Evolutionary conservation across 2,797 vertebrate species (phyloP).

Genomic region (Malacoctenus gilli): DNA sequence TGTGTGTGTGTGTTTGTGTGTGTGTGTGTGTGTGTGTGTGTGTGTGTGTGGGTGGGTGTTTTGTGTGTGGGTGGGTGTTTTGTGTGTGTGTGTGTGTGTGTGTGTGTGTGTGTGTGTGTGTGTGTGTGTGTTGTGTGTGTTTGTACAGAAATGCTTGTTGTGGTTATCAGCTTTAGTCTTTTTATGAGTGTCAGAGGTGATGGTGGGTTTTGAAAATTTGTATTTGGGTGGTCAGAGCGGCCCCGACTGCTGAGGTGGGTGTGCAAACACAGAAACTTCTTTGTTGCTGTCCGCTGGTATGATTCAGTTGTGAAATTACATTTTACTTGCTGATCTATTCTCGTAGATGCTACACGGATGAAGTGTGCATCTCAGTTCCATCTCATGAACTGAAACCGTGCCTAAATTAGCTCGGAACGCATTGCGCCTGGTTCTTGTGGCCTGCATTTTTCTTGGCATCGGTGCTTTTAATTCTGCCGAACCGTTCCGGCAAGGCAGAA

Average conservation of each 20-base stretch:
- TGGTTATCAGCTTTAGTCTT: background rate
- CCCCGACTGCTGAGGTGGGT: conserved; percentile 29
- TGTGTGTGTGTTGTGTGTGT: too few relatives aligned
- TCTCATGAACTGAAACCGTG: conserved; percentile 22
- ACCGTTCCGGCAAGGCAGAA: conserved; percentile 51
- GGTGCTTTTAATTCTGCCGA: conserved; percentile 38
- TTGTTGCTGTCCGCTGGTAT: conserved; percentile 22
- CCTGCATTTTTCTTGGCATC: conserved; percentile 55
- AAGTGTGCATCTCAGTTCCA: conserved; percentile 23
- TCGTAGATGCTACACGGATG: conserved; percentile 9
- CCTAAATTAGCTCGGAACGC: conserved; percentile 46
- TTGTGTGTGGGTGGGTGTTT: too few relatives aligned
- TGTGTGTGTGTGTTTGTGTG: too few relatives aligned
- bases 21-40: too few relatives aligned
- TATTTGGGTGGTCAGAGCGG: conserved; percentile 20
- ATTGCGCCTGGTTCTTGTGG: conserved; percentile 42
- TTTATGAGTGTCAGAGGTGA: conserved; percentile 21
- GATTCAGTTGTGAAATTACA: conserved; percentile 35
- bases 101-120: too few relatives aligned
- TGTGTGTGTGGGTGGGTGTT: too few relatives aligned
- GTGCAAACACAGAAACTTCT: conserved; percentile 21
- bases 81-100: too few relatives aligned
- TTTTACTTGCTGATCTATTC: conserved; percentile 37
- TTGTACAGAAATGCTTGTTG: background rate
- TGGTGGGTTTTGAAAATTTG: conserved; percentile 32